Conservation (phyloP, 2,113 vertebrate genomes). For the Perca fluviatilis region DNA sequence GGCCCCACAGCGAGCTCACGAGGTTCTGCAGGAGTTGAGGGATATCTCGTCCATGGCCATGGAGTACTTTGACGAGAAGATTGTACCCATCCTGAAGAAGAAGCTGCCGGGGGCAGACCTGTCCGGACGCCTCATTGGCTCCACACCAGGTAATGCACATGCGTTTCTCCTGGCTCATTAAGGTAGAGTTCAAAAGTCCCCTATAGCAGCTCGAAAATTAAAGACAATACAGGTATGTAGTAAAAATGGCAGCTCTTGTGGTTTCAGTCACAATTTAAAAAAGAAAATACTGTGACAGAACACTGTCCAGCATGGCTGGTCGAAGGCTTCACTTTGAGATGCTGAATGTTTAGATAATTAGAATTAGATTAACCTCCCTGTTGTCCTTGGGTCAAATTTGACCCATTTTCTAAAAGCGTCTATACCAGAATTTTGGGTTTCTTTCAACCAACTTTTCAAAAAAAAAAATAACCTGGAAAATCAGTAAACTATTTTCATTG, state of each 20-base stretch:
- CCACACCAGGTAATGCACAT: conserved; percentile 90
- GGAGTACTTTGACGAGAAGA: conserved; percentile 99
- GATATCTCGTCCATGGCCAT: conserved; percentile 99
- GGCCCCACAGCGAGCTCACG: conserved; percentile 97
- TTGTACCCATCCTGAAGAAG: conserved; percentile 98
- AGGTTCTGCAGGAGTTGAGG: conserved; percentile 96
- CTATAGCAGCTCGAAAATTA: neutral
- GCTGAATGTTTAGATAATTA: neutral
- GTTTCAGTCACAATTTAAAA: neutral
- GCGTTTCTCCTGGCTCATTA: neutral
- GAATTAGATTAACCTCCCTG: neutral
- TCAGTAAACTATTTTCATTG: too few relatives aligned
- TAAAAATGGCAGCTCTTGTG: too few relatives aligned
- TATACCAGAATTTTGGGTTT: too few relatives aligned
- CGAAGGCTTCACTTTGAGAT: neutral
- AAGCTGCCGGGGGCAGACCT: conserved; percentile 96
- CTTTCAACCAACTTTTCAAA: too few relatives aligned
- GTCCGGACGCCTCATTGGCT: conserved; percentile 96
- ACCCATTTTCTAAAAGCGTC: too few relatives aligned
- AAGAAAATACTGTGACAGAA: too few relatives aligned
- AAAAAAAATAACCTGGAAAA: too few relatives aligned
- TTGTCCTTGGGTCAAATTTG: too few relatives aligned
- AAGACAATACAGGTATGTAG: too few relatives aligned
- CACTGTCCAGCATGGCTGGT: neutral
- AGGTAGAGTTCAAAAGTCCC: neutral